Conservation (phyloP, 2,113 vertebrate genomes). For the Microcebus ravelobensis region DNA sequence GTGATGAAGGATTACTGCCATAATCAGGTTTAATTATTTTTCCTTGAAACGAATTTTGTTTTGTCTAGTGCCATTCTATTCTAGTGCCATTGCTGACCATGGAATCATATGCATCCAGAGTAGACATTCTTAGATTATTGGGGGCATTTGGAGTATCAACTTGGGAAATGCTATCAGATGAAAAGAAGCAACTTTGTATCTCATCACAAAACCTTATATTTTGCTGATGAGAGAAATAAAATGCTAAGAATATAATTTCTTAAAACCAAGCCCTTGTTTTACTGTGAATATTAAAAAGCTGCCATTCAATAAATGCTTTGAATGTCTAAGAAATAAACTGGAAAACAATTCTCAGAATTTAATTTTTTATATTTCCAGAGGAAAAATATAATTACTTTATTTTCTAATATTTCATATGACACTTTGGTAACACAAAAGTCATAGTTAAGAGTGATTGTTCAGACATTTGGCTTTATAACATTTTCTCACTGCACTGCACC, state of each 20-base stretch:
- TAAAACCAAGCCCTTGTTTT: not conserved
- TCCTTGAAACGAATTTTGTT: not conserved
- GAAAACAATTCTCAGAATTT: not conserved
- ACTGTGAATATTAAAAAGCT: not conserved
- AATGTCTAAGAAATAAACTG: slow-evolving; percentile 12
- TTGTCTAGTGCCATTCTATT: not conserved
- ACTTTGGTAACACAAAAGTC: slow-evolving; percentile 41
- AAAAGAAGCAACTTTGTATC: not conserved
- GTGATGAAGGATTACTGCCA: not conserved
- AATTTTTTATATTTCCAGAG: not conserved
- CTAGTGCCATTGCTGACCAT: not conserved
- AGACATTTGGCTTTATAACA: slow-evolving; percentile 43
- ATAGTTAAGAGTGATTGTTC: not conserved
- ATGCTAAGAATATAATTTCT: slow-evolving; percentile 19
- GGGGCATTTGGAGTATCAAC: not conserved
- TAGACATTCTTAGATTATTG: not conserved
- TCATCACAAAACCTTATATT: not conserved
- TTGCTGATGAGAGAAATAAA: slow-evolving; percentile 1
- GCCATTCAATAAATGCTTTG: not conserved
- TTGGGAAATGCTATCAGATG: not conserved
- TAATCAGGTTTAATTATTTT: slow-evolving; percentile 21
- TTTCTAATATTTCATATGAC: slow-evolving; percentile 32
- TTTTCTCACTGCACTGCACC: slow-evolving; percentile 24
- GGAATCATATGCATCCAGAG: not conserved
- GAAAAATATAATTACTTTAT: slow-evolving; percentile 1